Evolutionary conservation across 2,888 invertebrate species (phyloP).

Genomic region (Chouioia cunea): DNA sequence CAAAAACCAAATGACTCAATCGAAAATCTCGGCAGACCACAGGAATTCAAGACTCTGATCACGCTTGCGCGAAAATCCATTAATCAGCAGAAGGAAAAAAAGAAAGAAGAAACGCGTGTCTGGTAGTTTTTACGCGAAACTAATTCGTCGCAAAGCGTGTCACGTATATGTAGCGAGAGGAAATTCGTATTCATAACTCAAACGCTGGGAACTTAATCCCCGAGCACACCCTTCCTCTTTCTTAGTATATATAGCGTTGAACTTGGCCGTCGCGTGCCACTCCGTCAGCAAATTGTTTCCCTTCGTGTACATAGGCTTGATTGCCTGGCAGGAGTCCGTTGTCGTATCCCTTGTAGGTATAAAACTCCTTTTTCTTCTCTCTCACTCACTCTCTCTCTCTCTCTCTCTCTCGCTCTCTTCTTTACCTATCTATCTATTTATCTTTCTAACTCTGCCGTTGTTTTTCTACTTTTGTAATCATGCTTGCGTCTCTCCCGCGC

Average conservation of each 20-base stretch:
- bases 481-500: neutral
- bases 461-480: neutral
- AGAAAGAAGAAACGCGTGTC: conserved; percentile 33
- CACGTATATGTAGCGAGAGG: conserved; percentile 47
- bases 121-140: too few relatives aligned
- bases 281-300: conserved; percentile 60
- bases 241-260: too few relatives aligned
- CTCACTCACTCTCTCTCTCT: conserved; percentile 9
- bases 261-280: conserved; percentile 6
- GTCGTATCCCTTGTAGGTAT: neutral
- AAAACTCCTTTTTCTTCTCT: neutral
- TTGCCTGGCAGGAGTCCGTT: conserved; percentile 44
- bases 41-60: conserved; percentile 46
- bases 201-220: conserved; percentile 48
- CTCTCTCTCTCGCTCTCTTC: conserved; percentile 2
- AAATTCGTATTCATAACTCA: conserved; percentile 66
- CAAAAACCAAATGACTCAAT: too few relatives aligned
- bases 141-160: too few relatives aligned
- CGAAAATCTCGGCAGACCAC: too few relatives aligned
- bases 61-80: conserved; percentile 51
- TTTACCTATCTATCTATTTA: too few relatives aligned
- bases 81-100: conserved; percentile 57
- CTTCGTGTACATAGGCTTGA: conserved; percentile 53
- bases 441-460: too few relatives aligned
- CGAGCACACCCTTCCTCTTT: conserved; percentile 33